Conservation (phyloP, 2,113 vertebrate genomes). For the Corythoichthys haematopterus region DNA sequence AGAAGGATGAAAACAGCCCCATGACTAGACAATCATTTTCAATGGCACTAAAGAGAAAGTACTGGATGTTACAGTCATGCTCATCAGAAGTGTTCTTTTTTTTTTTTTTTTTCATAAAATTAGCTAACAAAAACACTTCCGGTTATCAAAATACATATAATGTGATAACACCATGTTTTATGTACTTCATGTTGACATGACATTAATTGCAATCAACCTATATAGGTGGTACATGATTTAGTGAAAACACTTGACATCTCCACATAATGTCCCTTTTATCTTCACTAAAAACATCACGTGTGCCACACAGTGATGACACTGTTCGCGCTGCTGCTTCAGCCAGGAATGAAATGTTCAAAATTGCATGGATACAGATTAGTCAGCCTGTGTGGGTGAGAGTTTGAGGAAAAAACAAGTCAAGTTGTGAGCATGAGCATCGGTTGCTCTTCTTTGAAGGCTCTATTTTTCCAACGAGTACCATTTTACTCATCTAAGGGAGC, state of each 20-base stretch:
- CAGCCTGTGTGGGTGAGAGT: conserved; percentile 43
- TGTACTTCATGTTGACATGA: neutral
- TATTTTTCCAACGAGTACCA: neutral
- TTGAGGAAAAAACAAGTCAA: conserved; percentile 35
- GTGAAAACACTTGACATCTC: neutral
- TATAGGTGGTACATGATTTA: no score
- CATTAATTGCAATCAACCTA: no score
- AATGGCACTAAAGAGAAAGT: no score
- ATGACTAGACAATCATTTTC: no score
- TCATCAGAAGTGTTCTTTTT: no score
- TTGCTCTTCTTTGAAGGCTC: conserved; percentile 21
- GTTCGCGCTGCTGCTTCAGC: conserved; percentile 35
- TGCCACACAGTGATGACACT: conserved; percentile 22
- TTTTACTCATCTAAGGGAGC: neutral
- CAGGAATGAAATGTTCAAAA: conserved; percentile 46
- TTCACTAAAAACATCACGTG: conserved; percentile 1
- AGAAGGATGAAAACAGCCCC: no score
- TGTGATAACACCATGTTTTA: neutral
- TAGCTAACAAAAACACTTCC: no score
- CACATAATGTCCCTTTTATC: conserved; percentile 8
- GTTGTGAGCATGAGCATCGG: conserved; percentile 14
- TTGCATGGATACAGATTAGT: conserved; percentile 49
- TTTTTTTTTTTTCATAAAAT: no score
- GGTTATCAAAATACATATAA: neutral
- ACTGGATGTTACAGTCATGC: no score